phyloP scores from a whole-genome alignment of 1,140 invertebrate species.

The Glossosoma conforme region DNA sequence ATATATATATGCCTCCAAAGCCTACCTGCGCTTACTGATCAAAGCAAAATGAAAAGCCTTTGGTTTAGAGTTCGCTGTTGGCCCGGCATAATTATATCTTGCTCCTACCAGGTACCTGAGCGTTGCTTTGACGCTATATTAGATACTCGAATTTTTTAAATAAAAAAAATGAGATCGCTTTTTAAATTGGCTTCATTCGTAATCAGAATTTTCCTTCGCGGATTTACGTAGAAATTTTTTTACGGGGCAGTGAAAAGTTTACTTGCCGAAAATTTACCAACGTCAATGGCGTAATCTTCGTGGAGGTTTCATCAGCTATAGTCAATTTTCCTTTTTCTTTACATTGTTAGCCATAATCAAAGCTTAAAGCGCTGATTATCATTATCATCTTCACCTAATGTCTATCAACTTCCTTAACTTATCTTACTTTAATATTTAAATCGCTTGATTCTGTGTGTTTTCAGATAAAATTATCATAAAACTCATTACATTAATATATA shows the following conservation, averaged over 20 bases:
- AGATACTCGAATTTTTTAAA: conserved; percentile 27
- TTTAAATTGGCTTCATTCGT: conserved; percentile 29
- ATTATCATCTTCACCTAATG: no score
- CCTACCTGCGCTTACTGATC: conserved; percentile 23
- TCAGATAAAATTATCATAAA: no score
- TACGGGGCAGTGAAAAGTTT: no score
- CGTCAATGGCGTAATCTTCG: no score
- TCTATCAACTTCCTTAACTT: no score
- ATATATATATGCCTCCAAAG: conserved; percentile 8
- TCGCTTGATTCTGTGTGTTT: no score
- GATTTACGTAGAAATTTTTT: conserved; percentile 28
- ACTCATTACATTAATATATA: background rate
- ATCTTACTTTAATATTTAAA: no score
- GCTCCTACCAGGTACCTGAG: conserved; percentile 14
- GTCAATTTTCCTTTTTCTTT: no score
- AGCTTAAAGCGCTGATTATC: no score
- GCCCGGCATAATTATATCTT: conserved; percentile 29
- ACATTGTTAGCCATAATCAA: no score
- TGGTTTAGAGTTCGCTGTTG: conserved; percentile 22
- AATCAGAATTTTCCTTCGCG: conserved; percentile 25
- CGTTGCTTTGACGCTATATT: conserved; percentile 28
- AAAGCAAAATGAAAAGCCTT: conserved; percentile 28
- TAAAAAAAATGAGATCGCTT: conserved; percentile 26
- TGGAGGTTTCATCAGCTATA: no score
- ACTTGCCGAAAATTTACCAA: no score